A percentile compares a stretch with the other conserved stretches of the same genome.
Evolutionary conservation across 1,140 invertebrate genomes (phyloP).

Genomic region (Drosophila baimaii): DNA sequence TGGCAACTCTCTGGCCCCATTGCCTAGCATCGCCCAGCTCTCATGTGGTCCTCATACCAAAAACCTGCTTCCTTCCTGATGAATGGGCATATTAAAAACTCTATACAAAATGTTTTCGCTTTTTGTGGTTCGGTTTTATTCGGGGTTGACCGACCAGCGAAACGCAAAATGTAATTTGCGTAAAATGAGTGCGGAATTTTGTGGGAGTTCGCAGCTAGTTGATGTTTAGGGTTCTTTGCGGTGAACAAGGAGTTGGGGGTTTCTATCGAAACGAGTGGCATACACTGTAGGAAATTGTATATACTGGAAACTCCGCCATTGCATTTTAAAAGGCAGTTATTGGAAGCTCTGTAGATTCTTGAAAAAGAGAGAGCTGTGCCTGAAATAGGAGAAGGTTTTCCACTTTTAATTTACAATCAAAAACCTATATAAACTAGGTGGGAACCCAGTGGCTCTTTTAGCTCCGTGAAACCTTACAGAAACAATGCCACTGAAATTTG

Average conservation of each 20-base stretch:
- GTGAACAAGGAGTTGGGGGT: constrained; percentile 20
- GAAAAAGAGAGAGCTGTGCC: no score
- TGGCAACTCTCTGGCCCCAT: constrained; percentile 38
- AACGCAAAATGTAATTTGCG: constrained; percentile 74
- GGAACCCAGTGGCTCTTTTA: no score
- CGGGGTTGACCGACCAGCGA: constrained; percentile 46
- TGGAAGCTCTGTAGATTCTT: no score
- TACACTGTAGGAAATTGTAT: constrained; percentile 5
- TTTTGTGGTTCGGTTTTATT: constrained; percentile 33
- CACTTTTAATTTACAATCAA: no score
- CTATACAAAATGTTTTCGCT: constrained; percentile 44
- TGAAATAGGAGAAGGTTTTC: no score
- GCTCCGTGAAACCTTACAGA: no score
- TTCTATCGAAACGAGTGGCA: background rate
- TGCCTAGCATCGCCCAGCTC: background rate
- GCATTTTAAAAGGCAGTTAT: no score
- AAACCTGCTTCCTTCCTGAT: constrained; percentile 34
- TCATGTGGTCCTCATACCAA: background rate
- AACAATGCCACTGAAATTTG: no score
- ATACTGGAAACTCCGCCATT: no score
- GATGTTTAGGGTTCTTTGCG: constrained; percentile 23
- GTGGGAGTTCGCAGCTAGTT: constrained; percentile 27
- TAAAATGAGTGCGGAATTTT: constrained; percentile 58
- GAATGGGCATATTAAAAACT: constrained; percentile 77
- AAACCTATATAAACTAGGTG: no score